Evolutionary conservation across 2,888 invertebrate genomes (phyloP).

Genomic region (Neria commutata): DNA sequence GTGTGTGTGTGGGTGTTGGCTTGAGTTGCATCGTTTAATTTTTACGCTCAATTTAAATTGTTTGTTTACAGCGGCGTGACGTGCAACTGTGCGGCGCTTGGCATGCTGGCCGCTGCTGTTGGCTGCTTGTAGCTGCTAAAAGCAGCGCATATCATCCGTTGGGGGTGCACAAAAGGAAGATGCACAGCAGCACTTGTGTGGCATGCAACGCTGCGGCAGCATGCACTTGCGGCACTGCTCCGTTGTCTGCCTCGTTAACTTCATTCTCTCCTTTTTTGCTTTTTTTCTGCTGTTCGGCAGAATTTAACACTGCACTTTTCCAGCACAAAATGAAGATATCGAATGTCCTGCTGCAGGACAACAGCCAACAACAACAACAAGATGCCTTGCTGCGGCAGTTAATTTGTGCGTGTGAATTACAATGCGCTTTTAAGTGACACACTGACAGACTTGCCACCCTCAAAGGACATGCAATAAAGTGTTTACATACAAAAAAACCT

Average conservation of each 20-base stretch:
- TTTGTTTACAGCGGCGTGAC: slow-evolving; percentile 40
- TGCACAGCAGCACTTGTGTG: too few species aligned
- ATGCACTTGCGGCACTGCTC: slow-evolving; percentile 48
- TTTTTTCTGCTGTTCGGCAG: slow-evolving; percentile 37
- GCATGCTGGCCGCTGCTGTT: too few species aligned
- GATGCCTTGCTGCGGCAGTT: not conserved
- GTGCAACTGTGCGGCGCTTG: too few species aligned
- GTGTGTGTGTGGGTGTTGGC: slow-evolving; percentile 31
- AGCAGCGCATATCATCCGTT: too few species aligned
- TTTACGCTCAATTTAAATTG: slow-evolving; percentile 60
- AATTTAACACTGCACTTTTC: too few species aligned
- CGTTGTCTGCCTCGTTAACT: slow-evolving; percentile 31
- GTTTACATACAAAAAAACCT: too few species aligned
- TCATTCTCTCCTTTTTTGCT: not conserved
- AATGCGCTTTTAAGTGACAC: too few species aligned
- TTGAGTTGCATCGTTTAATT: slow-evolving; percentile 59
- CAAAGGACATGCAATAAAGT: too few species aligned
- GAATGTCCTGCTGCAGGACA: slow-evolving; percentile 48
- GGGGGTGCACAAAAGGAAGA: too few species aligned
- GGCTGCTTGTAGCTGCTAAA: not conserved
- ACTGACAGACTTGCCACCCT: too few species aligned
- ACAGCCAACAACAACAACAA: not conserved
- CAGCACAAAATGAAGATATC: slow-evolving; percentile 54
- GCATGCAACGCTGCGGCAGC: slow-evolving; percentile 30
- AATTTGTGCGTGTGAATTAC: too few species aligned